Percentiles rank a stretch among this genome's conserved stretches.
Conservation (phyloP, 2,888 invertebrate species). For the Rutpela maculata region DNA sequence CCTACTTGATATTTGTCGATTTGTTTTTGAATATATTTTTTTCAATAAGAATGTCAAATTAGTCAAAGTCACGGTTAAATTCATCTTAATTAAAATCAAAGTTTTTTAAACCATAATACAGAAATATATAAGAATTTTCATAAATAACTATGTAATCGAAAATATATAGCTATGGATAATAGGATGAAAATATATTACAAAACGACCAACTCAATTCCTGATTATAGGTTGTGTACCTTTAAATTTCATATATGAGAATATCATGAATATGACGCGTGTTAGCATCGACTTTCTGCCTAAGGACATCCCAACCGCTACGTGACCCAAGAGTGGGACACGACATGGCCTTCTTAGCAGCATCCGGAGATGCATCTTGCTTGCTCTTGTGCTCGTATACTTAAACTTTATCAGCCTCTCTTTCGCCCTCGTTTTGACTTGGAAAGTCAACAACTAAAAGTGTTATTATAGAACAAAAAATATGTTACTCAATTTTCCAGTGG, state of each 20-base stretch:
- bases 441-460: constrained; percentile 46
- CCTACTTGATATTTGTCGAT: no score
- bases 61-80: no score
- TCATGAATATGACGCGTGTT: constrained; percentile 32
- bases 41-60: no score
- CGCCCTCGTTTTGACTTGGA: constrained; percentile 39
- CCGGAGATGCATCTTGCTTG: constrained; percentile 38
- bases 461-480: constrained; percentile 39
- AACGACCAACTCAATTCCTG: not conserved
- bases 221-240: constrained; percentile 16
- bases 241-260: constrained; percentile 23
- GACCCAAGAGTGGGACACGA: constrained; percentile 58
- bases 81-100: no score
- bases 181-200: not conserved
- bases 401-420: constrained; percentile 31
- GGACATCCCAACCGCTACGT: constrained; percentile 58
- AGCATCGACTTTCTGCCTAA: constrained; percentile 43
- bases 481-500: constrained; percentile 32
- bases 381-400: constrained; percentile 17
- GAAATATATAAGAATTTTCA: no score
- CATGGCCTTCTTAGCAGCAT: constrained; percentile 45
- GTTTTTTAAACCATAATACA: no score
- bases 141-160: no score
- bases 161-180: not conserved
- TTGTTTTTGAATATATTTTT: no score